phyloP scores from a whole-genome alignment of 2,797 vertebrate genomes.

The Scarus forsteni region DNA sequence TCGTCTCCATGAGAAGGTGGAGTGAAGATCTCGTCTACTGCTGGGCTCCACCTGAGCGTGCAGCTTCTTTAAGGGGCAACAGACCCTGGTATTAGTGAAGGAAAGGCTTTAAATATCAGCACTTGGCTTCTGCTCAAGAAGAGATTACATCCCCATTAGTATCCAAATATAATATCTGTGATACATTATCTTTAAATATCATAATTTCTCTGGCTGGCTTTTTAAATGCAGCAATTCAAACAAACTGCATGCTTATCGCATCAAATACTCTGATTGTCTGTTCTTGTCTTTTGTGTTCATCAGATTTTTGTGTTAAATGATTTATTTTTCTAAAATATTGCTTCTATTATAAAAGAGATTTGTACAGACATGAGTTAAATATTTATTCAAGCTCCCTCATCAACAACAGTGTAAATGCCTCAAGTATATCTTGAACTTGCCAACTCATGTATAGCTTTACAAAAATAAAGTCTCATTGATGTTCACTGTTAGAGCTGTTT shows the following conservation, averaged over 20 bases:
- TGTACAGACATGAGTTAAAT: background rate
- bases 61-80: background rate
- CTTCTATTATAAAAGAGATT: conserved; percentile 3
- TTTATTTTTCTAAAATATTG: conserved; percentile 60
- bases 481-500: conserved; percentile 14
- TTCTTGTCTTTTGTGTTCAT: conserved; percentile 22
- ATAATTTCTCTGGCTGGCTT: conserved; percentile 3
- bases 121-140: conserved; percentile 15
- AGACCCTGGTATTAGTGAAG: conserved; percentile 2
- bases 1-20: background rate
- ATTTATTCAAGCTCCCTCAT: conserved; percentile 9
- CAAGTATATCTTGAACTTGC: conserved; percentile 35
- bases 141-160: background rate
- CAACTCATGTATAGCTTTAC: conserved; percentile 24
- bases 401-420: conserved; percentile 46
- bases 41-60: conserved; percentile 20
- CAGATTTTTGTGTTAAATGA: background rate
- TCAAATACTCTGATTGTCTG: conserved; percentile 18
- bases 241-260: conserved; percentile 36
- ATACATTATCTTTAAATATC: conserved; percentile 10
- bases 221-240: conserved; percentile 9
- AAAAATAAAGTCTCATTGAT: conserved; percentile 5
- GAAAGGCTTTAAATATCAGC: conserved; percentile 16
- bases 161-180: background rate
- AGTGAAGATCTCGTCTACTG: conserved; percentile 7